A percentile compares a stretch with the other conserved stretches of the same genome.
Evolutionary conservation across 1,140 invertebrate genomes (phyloP).

Genomic region (Pygmarrhopalites habei): DNA sequence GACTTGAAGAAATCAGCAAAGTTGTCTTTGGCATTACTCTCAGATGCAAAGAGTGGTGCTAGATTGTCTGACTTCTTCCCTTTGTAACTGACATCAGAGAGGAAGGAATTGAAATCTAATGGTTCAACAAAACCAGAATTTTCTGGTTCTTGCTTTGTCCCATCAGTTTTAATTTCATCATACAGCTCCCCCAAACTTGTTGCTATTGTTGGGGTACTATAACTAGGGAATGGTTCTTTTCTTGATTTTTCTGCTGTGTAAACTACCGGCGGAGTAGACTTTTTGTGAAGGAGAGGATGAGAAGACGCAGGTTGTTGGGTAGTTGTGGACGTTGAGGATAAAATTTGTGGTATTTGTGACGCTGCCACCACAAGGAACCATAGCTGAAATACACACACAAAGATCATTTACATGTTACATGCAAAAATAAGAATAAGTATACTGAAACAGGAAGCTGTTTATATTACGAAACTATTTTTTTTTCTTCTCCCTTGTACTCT

Average conservation of each 20-base stretch:
- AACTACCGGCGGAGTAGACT: slow-evolving; percentile 3
- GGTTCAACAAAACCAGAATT: slow-evolving; percentile 30
- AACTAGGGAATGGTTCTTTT: slow-evolving; percentile 1
- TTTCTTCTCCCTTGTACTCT: too few relatives aligned
- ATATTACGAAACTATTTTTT: too few relatives aligned
- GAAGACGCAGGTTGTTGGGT: slow-evolving; percentile 2
- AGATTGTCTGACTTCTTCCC: slow-evolving; percentile 12
- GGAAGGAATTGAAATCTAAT: slow-evolving; percentile 25
- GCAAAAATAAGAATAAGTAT: too few relatives aligned
- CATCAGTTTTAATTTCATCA: background rate
- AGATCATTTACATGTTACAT: too few relatives aligned
- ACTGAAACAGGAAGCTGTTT: too few relatives aligned
- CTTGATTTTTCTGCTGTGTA: slow-evolving; percentile 13
- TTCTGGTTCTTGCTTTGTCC: slow-evolving; percentile 5
- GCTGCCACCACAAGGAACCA: slow-evolving; percentile 15
- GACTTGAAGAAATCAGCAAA: slow-evolving; percentile 25
- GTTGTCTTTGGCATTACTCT: slow-evolving; percentile 19
- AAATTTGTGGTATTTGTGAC: slow-evolving; percentile 3
- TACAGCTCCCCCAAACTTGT: background rate
- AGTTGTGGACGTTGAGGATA: background rate
- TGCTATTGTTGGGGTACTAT: background rate
- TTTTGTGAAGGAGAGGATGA: too few relatives aligned
- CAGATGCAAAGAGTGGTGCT: background rate
- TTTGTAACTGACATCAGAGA: slow-evolving; percentile 13
- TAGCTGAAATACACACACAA: slow-evolving; percentile 9